These are phyloP conservation scores for Micrasema minimum DNA, from an alignment of 1,140 invertebrate genomes.

Conservation along the genomic window DNA sequence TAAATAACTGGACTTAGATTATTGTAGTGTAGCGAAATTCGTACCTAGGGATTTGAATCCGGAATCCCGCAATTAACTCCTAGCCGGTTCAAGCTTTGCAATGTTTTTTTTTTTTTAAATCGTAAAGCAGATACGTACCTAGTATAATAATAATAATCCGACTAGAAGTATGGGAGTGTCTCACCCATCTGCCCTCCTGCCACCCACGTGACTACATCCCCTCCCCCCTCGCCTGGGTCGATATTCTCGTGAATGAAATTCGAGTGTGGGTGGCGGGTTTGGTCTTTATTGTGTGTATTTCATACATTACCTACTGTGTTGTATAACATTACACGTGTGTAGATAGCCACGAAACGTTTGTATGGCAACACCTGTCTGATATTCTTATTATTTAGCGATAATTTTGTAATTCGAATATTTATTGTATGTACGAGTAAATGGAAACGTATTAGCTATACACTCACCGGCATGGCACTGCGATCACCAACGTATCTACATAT, in stretches of 20 bases:
- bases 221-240: conserved; percentile 20
- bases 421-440: neutral
- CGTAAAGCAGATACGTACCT: neutral
- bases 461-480: too few relatives aligned
- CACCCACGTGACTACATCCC: neutral
- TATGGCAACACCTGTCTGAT: neutral
- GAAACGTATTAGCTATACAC: too few relatives aligned
- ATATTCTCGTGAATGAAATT: conserved; percentile 42
- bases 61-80: too few relatives aligned
- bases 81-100: neutral
- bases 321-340: neutral
- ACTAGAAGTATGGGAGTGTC: conserved; percentile 5
- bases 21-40: too few relatives aligned
- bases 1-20: too few relatives aligned
- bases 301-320: too few relatives aligned
- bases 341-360: neutral
- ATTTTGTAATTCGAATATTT: neutral
- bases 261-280: conserved; percentile 13
- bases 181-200: conserved; percentile 7
- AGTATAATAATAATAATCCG: neutral
- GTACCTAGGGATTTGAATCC: too few relatives aligned
- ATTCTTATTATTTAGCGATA: neutral
- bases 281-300: neutral
- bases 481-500: too few relatives aligned
- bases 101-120: too few relatives aligned